Evolutionary conservation across 2,113 vertebrate genomes (phyloP).

Genomic region (Poeciliopsis turrubarensis): DNA sequence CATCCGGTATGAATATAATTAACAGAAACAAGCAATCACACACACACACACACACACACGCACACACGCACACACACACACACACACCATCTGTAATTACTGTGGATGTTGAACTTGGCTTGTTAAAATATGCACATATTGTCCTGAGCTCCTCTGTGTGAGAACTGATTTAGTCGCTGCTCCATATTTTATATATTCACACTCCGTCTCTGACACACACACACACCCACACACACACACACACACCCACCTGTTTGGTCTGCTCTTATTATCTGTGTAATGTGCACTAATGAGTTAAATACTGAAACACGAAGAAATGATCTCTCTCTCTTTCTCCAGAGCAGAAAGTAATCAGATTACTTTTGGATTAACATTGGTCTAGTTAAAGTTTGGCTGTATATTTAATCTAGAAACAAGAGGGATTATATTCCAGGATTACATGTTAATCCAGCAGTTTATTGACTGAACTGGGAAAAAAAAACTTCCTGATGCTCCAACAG

Average conservation of each 20-base stretch:
- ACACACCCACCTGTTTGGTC: neutral
- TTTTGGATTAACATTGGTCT: too few species aligned
- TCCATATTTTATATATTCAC: neutral
- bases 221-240: neutral
- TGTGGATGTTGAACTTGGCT: neutral
- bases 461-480: too few species aligned
- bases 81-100: neutral
- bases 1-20: neutral
- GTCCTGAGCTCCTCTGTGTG: neutral
- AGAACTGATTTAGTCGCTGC: neutral
- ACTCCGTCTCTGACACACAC: too few species aligned
- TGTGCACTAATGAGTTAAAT: neutral
- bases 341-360: too few species aligned
- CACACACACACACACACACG: neutral
- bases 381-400: too few species aligned
- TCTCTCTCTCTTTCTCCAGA: too few species aligned
- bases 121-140: constrained; percentile 1
- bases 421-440: too few species aligned
- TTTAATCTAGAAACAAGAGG: too few species aligned
- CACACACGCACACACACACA: neutral
- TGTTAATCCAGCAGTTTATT: too few species aligned
- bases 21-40: neutral
- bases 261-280: neutral
- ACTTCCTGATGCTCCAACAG: too few species aligned
- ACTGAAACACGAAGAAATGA: neutral